Percentiles rank a stretch among this genome's conserved stretches.
Evolutionary conservation across 2,797 vertebrate species (phyloP).

Genomic region (Macroramphosus scolopax): DNA sequence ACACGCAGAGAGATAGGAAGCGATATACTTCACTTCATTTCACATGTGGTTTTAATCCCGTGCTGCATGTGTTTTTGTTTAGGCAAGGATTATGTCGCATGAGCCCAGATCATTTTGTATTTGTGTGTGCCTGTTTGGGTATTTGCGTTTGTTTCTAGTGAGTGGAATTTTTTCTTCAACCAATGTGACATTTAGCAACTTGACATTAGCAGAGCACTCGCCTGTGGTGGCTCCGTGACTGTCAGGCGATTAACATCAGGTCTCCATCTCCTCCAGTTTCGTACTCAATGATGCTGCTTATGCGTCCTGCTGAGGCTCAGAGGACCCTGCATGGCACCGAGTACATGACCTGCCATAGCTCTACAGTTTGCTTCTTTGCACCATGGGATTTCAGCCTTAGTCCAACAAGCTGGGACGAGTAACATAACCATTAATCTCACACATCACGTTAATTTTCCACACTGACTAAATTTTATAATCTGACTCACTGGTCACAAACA

Average conservation of each 20-base stretch:
- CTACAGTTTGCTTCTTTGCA: constrained; percentile 7
- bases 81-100: constrained; percentile 26
- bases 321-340: neutral
- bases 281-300: constrained; percentile 41
- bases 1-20: constrained; percentile 56
- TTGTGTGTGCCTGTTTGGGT: constrained; percentile 22
- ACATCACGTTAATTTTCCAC: constrained; percentile 12
- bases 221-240: constrained; percentile 6
- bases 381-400: neutral
- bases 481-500: constrained; percentile 14
- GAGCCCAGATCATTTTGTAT: constrained; percentile 22
- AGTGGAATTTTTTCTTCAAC: constrained; percentile 35
- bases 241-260: constrained; percentile 29
- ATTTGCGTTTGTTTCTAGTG: constrained; percentile 2
- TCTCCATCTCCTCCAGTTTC: constrained; percentile 33
- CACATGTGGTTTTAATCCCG: constrained; percentile 49
- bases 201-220: constrained; percentile 18
- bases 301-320: constrained; percentile 21
- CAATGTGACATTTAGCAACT: constrained; percentile 61
- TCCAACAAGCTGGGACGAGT: constrained; percentile 1
- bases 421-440: neutral
- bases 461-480: constrained; percentile 2
- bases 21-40: constrained; percentile 50
- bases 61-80: constrained; percentile 29
- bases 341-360: constrained; percentile 2